phyloP scores from a whole-genome alignment of 37 sponge, comb jelly and placozoan species.

The Hormiphora californensis region DNA sequence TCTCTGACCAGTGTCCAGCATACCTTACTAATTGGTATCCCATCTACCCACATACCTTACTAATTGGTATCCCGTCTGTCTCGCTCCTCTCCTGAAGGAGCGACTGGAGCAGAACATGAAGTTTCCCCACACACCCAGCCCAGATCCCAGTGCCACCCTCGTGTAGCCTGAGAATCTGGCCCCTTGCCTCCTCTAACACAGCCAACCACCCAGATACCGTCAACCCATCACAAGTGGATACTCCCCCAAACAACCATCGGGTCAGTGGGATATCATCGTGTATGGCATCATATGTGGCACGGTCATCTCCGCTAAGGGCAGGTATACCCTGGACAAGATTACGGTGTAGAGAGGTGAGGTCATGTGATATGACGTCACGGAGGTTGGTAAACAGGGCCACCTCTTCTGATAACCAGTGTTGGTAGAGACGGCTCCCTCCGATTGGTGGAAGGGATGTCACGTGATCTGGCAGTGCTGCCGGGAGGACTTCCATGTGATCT shows the following conservation, averaged over 20 bases:
- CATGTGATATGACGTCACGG: constrained; percentile 39
- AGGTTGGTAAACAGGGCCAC: neutral
- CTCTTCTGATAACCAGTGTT: constrained; percentile 31
- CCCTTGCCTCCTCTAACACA: neutral
- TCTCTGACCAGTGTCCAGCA: too few species aligned
- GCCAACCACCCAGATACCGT: neutral
- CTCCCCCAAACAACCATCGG: neutral
- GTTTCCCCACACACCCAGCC: constrained; percentile 31
- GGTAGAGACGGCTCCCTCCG: neutral
- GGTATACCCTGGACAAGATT: constrained; percentile 24
- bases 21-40: neutral
- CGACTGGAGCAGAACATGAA: neutral
- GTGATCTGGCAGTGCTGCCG: neutral
- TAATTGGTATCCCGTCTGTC: neutral
- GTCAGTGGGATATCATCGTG: neutral
- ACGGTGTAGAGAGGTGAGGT: neutral
- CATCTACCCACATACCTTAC: too few species aligned
- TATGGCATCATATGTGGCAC: neutral
- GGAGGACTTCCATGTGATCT: constrained; percentile 38
- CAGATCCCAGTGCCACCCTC: constrained; percentile 52
- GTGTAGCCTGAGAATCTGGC: constrained; percentile 22
- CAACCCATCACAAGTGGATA: neutral
- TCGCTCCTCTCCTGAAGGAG: constrained; percentile 11
- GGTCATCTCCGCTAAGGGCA: neutral
- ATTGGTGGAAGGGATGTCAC: neutral